Base-by-base conservation (phyloP, 2,797 vertebrate genomes). In the Urocyon cinereoargenteus region DNA sequence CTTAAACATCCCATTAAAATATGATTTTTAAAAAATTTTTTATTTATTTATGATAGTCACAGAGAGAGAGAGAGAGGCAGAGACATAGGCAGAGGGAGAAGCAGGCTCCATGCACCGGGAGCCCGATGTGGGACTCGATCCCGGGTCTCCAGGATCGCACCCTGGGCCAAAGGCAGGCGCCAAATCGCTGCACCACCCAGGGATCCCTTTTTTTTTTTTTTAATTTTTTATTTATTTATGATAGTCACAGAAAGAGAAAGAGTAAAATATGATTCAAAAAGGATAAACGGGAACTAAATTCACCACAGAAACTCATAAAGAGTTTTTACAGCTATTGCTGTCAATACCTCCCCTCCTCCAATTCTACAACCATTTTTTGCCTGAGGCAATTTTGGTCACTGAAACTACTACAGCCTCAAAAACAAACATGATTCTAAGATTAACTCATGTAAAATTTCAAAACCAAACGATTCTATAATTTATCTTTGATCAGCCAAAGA, bases 231-330 rank as follows among this genome's bases (percentile, higher is more conserved):
- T n/a, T n/a, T n/a, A n/a, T n/a, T n/a, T n/a, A n/a, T n/a, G n/a
- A n/a, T n/a, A n/a, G n/a, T n/a, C n/a, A n/a, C n/a, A n/a, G n/a
- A n/a, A n/a, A n/a, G n/a, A n/a, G n/a, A n/a, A n/a, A n/a, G n/a
- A n/a, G n/a, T n/a, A n/a, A n/a, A 45, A 45, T 45, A 45, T 45
- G 24, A 73, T 82, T 82, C 94, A 72, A 84, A 81, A 3, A 83
- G 34, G 45, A 77, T 45, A 84, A 92, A 84, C 3, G 61, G n/a
- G 14, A 94, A 90, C 18, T 79, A 91, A 85, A 66, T 49, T 92
- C 45, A 75, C 53, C 31, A 24, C 49, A 94, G 68, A 92, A 84
- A 75, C 15, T 16, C 13, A 90, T 24, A 8, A 68, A 64, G 24
- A 86, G 61, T 64, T 49, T 90, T 86, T 70, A 94, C 12, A 90